Evolutionary conservation across 2,888 invertebrate species (phyloP).

Genomic region (Cynaeus angustus): DNA sequence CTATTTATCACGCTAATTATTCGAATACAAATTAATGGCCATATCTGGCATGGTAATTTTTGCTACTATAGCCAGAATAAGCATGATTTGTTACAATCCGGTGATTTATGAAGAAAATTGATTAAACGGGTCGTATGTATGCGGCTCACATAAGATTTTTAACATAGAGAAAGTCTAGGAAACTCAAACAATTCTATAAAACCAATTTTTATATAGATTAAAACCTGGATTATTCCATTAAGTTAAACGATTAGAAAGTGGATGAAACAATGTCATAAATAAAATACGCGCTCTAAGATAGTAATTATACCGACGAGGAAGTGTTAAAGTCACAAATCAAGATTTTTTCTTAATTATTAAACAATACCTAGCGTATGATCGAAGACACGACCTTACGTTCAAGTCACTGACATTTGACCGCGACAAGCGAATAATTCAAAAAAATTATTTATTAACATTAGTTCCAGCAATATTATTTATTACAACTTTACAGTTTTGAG

Average conservation of each 20-base stretch:
- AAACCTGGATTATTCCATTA: conserved; percentile 33
- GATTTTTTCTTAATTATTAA: conserved; percentile 34
- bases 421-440: conserved; percentile 34
- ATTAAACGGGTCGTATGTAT: conserved; percentile 28
- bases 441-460: conserved; percentile 36
- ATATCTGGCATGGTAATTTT: conserved; percentile 50
- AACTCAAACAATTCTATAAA: conserved; percentile 15
- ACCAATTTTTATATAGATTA: conserved; percentile 26
- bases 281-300: conserved; percentile 21
- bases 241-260: conserved; percentile 33
- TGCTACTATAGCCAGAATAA: conserved; percentile 43
- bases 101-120: conserved; percentile 36
- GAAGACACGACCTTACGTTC: conserved; percentile 27
- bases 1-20: conserved; percentile 53
- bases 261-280: conserved; percentile 36
- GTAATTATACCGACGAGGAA: conserved; percentile 33
- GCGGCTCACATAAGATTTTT: conserved; percentile 27
- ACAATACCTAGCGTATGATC: conserved; percentile 33
- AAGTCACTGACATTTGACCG: conserved; percentile 45
- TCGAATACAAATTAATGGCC: conserved; percentile 51
- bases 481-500: conserved; percentile 13
- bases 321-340: conserved; percentile 29
- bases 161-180: conserved; percentile 34
- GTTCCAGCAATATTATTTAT: conserved; percentile 22
- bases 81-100: conserved; percentile 48